A percentile compares a stretch with the other conserved stretches of the same genome.
Conservation (phyloP, 1,140 invertebrate genomes). For the Bombus confusus region DNA sequence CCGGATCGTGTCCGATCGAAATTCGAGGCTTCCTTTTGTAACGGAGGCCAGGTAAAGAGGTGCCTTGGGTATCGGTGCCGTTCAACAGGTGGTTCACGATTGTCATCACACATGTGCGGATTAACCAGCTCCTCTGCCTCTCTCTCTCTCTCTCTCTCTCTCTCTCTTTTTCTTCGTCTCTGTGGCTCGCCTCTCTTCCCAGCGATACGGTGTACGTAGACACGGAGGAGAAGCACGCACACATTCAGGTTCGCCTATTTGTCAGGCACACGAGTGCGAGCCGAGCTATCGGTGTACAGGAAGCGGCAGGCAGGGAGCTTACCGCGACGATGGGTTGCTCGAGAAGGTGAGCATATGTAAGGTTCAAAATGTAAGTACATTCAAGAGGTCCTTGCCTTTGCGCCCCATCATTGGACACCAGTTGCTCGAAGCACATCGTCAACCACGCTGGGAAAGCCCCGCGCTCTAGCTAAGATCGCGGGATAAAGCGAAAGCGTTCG, state of each 20-base stretch:
- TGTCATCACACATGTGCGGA: slow-evolving; percentile 71
- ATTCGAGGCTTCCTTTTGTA: slow-evolving; percentile 62
- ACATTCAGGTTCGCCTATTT: slow-evolving; percentile 21
- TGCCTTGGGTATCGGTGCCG: slow-evolving; percentile 57
- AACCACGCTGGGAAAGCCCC: slow-evolving; percentile 49
- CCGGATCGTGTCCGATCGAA: slow-evolving; percentile 45
- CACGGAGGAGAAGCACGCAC: background rate
- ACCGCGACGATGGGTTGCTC: slow-evolving; percentile 29
- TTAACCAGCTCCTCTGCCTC: slow-evolving; percentile 55
- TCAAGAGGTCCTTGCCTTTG: slow-evolving; percentile 65
- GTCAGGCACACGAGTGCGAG: slow-evolving; percentile 31
- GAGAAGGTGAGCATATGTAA: slow-evolving; percentile 64
- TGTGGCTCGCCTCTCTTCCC: background rate
- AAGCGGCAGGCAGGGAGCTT: slow-evolving; percentile 30
- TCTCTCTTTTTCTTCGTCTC: slow-evolving; percentile 46
- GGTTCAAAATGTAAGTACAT: slow-evolving; percentile 68
- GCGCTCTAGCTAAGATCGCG: slow-evolving; percentile 36
- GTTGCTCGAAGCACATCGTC: slow-evolving; percentile 60
- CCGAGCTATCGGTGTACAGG: slow-evolving; percentile 33
- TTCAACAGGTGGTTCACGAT: slow-evolving; percentile 72
- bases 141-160: slow-evolving; percentile 40
- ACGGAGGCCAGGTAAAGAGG: slow-evolving; percentile 46
- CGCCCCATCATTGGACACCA: slow-evolving; percentile 66
- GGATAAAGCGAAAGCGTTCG: slow-evolving; percentile 38
- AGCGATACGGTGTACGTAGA: background rate